Percentiles rank a stretch among this genome's conserved stretches.
Evolutionary conservation across 2,113 vertebrate genomes (phyloP).

Genomic region (Toxotes chatareus): DNA sequence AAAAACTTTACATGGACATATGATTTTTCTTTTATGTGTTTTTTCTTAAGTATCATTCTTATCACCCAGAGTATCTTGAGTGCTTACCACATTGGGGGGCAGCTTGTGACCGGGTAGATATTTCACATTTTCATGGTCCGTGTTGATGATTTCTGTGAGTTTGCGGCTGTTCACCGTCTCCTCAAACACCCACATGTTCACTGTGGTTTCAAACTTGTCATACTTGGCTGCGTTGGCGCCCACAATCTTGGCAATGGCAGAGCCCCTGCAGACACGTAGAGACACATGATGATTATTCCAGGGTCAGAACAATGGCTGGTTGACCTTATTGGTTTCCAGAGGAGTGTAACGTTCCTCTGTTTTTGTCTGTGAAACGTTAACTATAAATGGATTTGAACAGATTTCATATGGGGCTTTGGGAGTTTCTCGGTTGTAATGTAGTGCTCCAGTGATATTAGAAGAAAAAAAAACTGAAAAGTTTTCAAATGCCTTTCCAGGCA

Average conservation of each 20-base stretch:
- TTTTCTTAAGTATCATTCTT: background rate
- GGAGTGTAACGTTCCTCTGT: background rate
- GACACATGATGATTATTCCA: background rate
- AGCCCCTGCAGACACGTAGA: constrained; percentile 87
- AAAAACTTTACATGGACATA: background rate
- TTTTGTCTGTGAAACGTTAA: background rate
- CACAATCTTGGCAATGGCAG: constrained; percentile 95
- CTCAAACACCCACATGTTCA: constrained; percentile 98
- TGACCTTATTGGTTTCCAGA: background rate
- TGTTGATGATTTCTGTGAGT: constrained; percentile 97
- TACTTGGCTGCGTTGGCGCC: constrained; percentile 89
- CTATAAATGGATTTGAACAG: background rate
- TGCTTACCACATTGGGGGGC: constrained; percentile 92
- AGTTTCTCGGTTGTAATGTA: background rate
- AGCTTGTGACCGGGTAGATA: constrained; percentile 96
- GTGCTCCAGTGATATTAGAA: background rate
- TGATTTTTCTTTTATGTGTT: background rate
- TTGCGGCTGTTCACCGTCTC: constrained; percentile 89
- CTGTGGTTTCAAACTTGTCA: constrained; percentile 87
- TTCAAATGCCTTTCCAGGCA: constrained; percentile 1
- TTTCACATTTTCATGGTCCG: constrained; percentile 94
- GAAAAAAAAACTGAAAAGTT: background rate
- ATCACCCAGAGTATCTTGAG: background rate
- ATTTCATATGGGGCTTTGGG: background rate
- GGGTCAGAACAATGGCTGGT: background rate